Evolutionary conservation across 2,113 vertebrate species (phyloP).

Genomic region (Poeciliopsis turrubarensis): DNA sequence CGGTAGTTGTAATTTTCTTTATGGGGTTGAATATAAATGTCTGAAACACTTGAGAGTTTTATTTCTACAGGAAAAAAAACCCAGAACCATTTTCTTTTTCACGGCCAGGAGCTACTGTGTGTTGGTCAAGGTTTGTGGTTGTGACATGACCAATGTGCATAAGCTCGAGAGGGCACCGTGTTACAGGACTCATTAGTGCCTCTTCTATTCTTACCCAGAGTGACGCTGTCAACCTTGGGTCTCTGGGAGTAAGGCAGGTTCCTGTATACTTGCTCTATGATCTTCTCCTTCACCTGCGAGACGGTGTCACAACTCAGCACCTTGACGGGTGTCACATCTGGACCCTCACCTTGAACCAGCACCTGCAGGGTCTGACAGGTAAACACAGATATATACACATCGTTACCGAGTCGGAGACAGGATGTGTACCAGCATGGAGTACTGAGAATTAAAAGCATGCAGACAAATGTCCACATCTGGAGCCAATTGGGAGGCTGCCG

Average conservation of each 20-base stretch:
- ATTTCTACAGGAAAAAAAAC: background rate
- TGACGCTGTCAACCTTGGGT: constrained; percentile 91
- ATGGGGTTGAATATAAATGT: background rate
- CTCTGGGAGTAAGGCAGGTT: constrained; percentile 90
- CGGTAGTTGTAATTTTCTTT: background rate
- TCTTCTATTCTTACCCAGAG: constrained; percentile 84
- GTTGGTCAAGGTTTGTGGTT: background rate
- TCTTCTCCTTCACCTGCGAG: constrained; percentile 98
- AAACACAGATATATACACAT: constrained; percentile 3
- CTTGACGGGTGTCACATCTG: constrained; percentile 89
- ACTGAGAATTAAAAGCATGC: constrained; percentile 24
- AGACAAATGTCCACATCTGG: constrained; percentile 42
- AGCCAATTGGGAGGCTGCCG: constrained; percentile 50
- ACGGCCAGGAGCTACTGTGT: background rate
- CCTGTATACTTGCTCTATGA: constrained; percentile 96
- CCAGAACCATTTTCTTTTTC: background rate
- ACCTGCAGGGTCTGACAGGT: constrained; percentile 90
- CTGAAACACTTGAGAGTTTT: background rate
- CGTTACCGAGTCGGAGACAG: background rate
- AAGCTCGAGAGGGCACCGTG: background rate
- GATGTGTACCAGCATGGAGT: background rate
- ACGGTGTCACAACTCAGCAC: constrained; percentile 97
- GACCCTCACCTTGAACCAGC: constrained; percentile 90
- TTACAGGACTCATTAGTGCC: constrained; percentile 35
- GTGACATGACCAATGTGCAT: background rate